phyloP scores from a whole-genome alignment of 2,888 invertebrate genomes.

The Chaitophorus viminalis region DNA sequence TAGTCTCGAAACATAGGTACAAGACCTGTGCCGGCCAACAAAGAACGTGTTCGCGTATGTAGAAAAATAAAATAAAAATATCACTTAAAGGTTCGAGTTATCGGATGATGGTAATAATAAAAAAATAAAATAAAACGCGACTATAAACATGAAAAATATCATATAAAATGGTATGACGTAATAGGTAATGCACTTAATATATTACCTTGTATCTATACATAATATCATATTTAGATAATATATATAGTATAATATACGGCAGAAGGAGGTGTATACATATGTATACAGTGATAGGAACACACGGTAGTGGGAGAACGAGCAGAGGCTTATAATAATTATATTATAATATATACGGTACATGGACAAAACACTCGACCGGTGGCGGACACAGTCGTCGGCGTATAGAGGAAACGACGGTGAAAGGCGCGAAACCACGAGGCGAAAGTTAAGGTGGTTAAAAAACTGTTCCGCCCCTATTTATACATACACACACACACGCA shows the following conservation, averaged over 20 bases:
- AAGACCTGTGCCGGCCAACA: background rate
- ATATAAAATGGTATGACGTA: too few relatives aligned
- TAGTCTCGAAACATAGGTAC: background rate
- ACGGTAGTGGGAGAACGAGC: background rate
- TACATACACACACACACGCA: background rate
- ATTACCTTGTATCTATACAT: background rate
- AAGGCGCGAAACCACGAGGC: conserved; percentile 35
- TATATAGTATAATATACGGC: background rate
- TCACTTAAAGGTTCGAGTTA: background rate
- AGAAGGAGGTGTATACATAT: too few relatives aligned
- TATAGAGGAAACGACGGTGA: background rate
- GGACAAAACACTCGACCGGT: background rate
- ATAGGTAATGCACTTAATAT: background rate
- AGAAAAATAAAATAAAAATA: background rate
- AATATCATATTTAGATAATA: too few relatives aligned
- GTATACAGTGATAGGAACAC: background rate
- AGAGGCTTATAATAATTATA: background rate
- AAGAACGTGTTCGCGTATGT: background rate
- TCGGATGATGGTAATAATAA: background rate
- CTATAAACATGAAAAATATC: background rate
- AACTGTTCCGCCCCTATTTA: conserved; percentile 38
- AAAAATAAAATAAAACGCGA: background rate
- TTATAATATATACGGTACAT: background rate
- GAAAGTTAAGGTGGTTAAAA: conserved; percentile 40
- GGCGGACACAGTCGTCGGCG: background rate